Evolutionary conservation across 2,113 vertebrate species (phyloP).

Genomic region (Columbina picui): DNA sequence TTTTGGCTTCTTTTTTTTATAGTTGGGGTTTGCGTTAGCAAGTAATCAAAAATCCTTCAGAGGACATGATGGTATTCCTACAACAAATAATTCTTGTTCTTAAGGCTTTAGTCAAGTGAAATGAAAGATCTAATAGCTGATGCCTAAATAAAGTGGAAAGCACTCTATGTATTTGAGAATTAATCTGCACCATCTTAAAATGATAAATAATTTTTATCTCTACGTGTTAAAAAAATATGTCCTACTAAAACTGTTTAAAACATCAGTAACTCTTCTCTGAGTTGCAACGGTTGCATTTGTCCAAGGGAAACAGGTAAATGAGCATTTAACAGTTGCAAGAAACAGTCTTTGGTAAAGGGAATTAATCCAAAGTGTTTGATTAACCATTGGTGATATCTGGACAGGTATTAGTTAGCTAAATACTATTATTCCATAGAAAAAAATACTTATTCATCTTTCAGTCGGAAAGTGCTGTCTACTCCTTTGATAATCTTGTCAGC

Average conservation of each 20-base stretch:
- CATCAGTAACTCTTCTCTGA: neutral
- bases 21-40: neutral
- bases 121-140: neutral
- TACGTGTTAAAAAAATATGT: neutral
- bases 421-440: neutral
- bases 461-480: slow-evolving; percentile 30
- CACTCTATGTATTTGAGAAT: neutral
- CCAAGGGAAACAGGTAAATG: slow-evolving; percentile 5
- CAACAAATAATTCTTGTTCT: neutral
- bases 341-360: neutral
- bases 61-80: neutral
- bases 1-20: neutral
- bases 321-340: neutral
- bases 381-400: neutral
- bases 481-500: slow-evolving; percentile 28
- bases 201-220: neutral
- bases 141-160: neutral
- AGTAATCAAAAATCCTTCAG: neutral
- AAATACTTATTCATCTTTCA: slow-evolving; percentile 69
- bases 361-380: neutral
- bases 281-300: neutral
- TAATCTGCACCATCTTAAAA: neutral
- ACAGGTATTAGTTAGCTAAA: neutral
- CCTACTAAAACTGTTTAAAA: neutral
- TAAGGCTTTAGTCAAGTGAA: slow-evolving; percentile 14